These are phyloP conservation scores for Sceloporus undulatus DNA, from an alignment of 2,113 vertebrate genomes.

Conservation along the genomic window DNA sequence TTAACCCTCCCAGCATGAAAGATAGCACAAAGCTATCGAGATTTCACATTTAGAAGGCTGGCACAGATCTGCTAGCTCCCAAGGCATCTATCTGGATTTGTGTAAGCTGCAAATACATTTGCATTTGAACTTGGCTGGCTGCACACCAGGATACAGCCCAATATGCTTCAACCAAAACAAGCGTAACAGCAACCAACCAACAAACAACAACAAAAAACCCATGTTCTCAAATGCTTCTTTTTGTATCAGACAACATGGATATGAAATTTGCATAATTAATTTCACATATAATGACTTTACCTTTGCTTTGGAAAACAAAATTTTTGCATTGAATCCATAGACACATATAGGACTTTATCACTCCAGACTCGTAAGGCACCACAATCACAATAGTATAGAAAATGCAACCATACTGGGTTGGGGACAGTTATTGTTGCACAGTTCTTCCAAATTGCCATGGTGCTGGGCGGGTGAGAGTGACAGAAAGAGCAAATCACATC, in stretches of 20 bases:
- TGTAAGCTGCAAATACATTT: slow-evolving; percentile 39
- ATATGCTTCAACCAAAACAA: slow-evolving; percentile 39
- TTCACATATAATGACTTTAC: slow-evolving; percentile 13
- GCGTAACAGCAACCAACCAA: background rate
- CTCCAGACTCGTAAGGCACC: too few relatives aligned
- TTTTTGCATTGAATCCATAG: background rate
- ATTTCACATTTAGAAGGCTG: slow-evolving; percentile 26
- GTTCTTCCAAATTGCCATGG: too few relatives aligned
- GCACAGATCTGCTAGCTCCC: slow-evolving; percentile 12
- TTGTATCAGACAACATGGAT: slow-evolving; percentile 38
- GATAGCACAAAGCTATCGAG: background rate
- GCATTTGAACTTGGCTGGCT: slow-evolving; percentile 45
- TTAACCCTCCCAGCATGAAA: slow-evolving; percentile 18
- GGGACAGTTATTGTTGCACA: too few relatives aligned
- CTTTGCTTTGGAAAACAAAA: slow-evolving; percentile 15
- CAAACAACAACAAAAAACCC: background rate
- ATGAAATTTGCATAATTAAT: slow-evolving; percentile 8
- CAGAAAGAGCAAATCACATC: too few relatives aligned
- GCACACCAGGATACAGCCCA: slow-evolving; percentile 47
- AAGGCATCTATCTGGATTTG: slow-evolving; percentile 57
- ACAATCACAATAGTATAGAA: too few relatives aligned
- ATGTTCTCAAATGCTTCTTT: slow-evolving; percentile 6
- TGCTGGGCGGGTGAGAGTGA: too few relatives aligned
- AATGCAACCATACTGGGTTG: too few relatives aligned
- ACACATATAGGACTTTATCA: too few relatives aligned